Evolutionary conservation across 2,888 invertebrate genomes (phyloP).

Genomic region (Macrophya annulata): DNA sequence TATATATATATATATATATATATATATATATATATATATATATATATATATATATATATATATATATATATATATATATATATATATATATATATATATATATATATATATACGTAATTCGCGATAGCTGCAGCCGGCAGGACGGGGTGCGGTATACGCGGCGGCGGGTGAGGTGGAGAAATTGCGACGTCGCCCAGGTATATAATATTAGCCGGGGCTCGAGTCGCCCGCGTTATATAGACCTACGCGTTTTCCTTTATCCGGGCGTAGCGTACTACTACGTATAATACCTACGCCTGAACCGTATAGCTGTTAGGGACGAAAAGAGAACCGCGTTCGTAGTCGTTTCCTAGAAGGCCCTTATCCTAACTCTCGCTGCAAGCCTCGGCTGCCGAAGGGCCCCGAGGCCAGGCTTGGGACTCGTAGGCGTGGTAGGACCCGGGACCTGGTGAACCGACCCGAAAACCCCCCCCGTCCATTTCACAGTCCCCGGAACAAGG

Average conservation of each 20-base stretch:
- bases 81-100: not conserved
- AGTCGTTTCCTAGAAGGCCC: slow-evolving; percentile 54
- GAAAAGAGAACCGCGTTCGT: slow-evolving; percentile 47
- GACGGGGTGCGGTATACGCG: not conserved
- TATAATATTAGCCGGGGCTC: slow-evolving; percentile 26
- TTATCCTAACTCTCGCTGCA: slow-evolving; percentile 44
- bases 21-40: not conserved
- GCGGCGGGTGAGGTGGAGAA: not conserved
- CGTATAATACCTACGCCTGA: not conserved
- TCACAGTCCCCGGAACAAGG: slow-evolving; percentile 48
- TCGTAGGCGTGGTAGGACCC: slow-evolving; percentile 57
- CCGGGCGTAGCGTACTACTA: slow-evolving; percentile 16
- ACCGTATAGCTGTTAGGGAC: not conserved
- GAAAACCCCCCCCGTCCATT: slow-evolving; percentile 51
- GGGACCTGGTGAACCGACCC: slow-evolving; percentile 58
- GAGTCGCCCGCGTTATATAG: slow-evolving; percentile 17
- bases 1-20: not conserved
- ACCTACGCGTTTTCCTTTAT: slow-evolving; percentile 50
- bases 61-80: not conserved
- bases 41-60: not conserved
- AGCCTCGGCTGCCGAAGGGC: slow-evolving; percentile 76
- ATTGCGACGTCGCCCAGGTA: slow-evolving; percentile 50
- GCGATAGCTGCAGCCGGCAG: slow-evolving; percentile 41
- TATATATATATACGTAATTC: slow-evolving; percentile 24
- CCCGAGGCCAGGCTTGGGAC: slow-evolving; percentile 81